These are phyloP conservation scores for Heliangelus exortis DNA, from an alignment of 2,797 vertebrate genomes.

Conservation along the genomic window DNA sequence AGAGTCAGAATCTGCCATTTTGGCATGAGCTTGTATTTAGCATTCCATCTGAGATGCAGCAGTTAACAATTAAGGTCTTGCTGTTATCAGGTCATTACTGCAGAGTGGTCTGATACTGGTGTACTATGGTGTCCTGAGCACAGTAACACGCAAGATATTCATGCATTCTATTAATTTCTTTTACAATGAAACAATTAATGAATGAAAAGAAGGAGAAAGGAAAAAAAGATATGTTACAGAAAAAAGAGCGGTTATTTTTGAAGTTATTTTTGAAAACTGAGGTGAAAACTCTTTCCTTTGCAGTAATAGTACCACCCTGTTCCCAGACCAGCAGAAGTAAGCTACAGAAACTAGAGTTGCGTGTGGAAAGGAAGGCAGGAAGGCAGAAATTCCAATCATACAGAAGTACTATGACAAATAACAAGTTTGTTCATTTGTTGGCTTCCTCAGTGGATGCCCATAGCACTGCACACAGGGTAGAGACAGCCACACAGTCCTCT, in stretches of 20 bases:
- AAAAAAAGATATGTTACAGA: neutral
- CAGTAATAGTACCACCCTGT: neutral
- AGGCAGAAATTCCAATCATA: neutral
- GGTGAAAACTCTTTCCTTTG: neutral
- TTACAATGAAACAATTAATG: neutral
- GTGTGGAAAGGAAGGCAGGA: neutral
- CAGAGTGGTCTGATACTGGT: neutral
- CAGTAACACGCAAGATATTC: neutral
- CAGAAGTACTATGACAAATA: neutral
- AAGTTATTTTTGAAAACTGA: neutral
- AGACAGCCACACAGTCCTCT: neutral
- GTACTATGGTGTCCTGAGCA: neutral
- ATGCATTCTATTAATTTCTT: neutral
- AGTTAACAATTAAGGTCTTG: neutral
- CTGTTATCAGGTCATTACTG: neutral
- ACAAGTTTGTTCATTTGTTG: neutral
- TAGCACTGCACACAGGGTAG: neutral
- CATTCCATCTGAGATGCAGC: neutral
- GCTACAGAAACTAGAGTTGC: neutral
- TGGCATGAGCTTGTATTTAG: conserved; percentile 5
- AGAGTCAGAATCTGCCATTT: conserved; percentile 24
- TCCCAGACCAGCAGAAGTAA: neutral
- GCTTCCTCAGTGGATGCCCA: neutral
- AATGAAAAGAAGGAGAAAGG: neutral
- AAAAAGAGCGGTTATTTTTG: too few species aligned